phyloP scores from a whole-genome alignment of 1,140 invertebrate genomes.

The Diabrotica undecimpunctata region DNA sequence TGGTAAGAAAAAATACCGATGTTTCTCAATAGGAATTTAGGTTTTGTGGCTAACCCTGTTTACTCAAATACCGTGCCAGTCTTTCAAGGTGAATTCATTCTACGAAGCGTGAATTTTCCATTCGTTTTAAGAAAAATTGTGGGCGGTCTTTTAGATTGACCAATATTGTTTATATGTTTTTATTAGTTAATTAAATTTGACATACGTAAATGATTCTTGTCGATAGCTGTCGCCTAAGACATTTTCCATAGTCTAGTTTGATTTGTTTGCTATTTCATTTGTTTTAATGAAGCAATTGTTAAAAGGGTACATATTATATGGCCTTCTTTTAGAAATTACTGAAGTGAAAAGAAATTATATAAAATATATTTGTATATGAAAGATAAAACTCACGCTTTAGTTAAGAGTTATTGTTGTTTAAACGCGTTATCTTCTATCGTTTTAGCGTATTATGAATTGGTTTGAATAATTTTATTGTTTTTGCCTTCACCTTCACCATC shows the following conservation, averaged over 20 bases:
- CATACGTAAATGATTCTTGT: neutral
- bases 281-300: neutral
- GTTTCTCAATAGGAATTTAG: neutral
- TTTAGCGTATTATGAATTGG: too few relatives aligned
- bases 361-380: too few relatives aligned
- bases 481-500: too few relatives aligned
- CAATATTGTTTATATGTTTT: neutral
- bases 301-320: too few relatives aligned
- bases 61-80: constrained; percentile 2
- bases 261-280: neutral
- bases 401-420: too few relatives aligned
- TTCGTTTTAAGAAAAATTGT: constrained; percentile 10
- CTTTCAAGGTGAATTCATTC: neutral
- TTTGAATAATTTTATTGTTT: too few relatives aligned
- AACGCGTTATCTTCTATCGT: too few relatives aligned
- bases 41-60: constrained; percentile 2
- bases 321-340: too few relatives aligned
- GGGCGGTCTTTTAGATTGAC: constrained; percentile 3
- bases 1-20: neutral
- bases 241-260: neutral
- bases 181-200: neutral
- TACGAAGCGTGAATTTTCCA: constrained; percentile 1
- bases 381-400: too few relatives aligned
- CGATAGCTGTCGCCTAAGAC: neutral
- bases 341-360: too few relatives aligned